A percentile compares a stretch with the other conserved stretches of the same genome.
Conservation (phyloP, 2,888 invertebrate genomes). For the Drosophila birchii region DNA sequence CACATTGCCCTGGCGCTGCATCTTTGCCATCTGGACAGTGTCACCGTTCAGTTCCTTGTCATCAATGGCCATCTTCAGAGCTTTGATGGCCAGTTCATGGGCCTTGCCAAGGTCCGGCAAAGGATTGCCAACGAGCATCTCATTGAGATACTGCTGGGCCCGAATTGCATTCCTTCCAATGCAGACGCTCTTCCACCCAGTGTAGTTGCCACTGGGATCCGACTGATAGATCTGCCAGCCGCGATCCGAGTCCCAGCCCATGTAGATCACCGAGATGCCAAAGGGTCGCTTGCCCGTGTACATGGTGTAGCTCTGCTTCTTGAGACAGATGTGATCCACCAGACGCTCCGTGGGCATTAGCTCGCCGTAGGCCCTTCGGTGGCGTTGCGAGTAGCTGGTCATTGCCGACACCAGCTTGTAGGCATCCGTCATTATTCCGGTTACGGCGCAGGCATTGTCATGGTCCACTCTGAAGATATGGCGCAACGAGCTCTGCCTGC, state of each 20-base stretch:
- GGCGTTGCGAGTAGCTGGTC: slow-evolving; percentile 96
- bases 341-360: slow-evolving; percentile 99
- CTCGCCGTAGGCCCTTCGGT: slow-evolving; percentile 96
- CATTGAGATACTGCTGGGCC: slow-evolving; percentile 98
- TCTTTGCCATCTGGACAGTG: slow-evolving; percentile 98
- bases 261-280: slow-evolving; percentile 99
- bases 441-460: slow-evolving; percentile 99
- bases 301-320: slow-evolving; percentile 99
- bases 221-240: slow-evolving; percentile 99
- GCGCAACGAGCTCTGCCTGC: slow-evolving; percentile 90
- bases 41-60: slow-evolving; percentile 98
- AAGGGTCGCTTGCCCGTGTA: slow-evolving; percentile 99
- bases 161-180: slow-evolving; percentile 96
- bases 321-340: slow-evolving; percentile 98
- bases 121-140: slow-evolving; percentile 97
- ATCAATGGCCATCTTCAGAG: slow-evolving; percentile 98
- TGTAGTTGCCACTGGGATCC: slow-evolving; percentile 99
- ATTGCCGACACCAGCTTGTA: slow-evolving; percentile 98
- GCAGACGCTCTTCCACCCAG: slow-evolving; percentile 99
- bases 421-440: slow-evolving; percentile 99
- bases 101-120: slow-evolving; percentile 93
- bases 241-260: slow-evolving; percentile 99
- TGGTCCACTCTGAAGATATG: slow-evolving; percentile 87
- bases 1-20: slow-evolving; percentile 91
- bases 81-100: slow-evolving; percentile 95